Conservation (phyloP, 1,140 invertebrate species). For the Brachionus rotundiformis region DNA sequence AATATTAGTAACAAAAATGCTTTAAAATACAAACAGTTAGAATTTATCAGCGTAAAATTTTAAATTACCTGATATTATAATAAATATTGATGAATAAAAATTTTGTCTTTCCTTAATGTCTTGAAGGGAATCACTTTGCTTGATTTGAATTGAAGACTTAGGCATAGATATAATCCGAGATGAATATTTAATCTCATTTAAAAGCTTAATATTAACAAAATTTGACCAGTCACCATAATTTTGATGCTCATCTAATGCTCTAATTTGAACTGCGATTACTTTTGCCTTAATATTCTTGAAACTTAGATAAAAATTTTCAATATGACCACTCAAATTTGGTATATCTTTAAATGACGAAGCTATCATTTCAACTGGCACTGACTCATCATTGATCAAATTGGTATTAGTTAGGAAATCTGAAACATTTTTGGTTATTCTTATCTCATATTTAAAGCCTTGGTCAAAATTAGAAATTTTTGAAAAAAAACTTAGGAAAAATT, state of each 20-base stretch:
- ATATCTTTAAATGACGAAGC: background rate
- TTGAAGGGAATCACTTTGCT: background rate
- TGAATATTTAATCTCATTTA: constrained; percentile 6
- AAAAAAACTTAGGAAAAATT: background rate
- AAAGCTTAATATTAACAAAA: constrained; percentile 10
- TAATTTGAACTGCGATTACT: background rate
- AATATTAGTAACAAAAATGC: background rate
- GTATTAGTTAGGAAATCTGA: background rate
- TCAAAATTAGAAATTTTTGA: background rate
- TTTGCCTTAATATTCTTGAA: background rate
- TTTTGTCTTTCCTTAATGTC: constrained; percentile 3
- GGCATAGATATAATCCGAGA: background rate
- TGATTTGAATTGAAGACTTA: background rate
- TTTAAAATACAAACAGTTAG: background rate
- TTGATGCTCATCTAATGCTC: background rate
- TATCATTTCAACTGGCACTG: background rate
- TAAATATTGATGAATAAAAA: constrained; percentile 23
- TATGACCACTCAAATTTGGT: background rate
- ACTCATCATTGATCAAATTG: background rate
- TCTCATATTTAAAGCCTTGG: constrained; percentile 19
- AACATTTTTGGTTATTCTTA: background rate
- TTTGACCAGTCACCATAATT: constrained; percentile 40
- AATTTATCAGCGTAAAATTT: background rate
- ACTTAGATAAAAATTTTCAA: background rate
- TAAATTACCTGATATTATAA: constrained; percentile 23